Evolutionary conservation across 2,797 vertebrate genomes (phyloP).

Genomic region (Cygnus olor): DNA sequence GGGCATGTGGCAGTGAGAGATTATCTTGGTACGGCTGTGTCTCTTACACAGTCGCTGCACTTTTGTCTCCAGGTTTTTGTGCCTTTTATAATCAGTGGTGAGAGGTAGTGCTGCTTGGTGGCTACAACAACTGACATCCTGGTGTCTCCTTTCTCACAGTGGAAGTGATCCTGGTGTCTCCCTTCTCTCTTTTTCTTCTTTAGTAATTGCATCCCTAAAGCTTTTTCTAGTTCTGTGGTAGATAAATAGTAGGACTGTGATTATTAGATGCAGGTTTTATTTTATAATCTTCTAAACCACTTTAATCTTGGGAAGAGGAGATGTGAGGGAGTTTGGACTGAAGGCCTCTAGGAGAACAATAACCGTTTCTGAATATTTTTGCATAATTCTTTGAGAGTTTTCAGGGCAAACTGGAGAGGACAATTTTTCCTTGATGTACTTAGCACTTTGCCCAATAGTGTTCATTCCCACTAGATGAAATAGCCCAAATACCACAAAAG

Average conservation of each 20-base stretch:
- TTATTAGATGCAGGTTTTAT: neutral
- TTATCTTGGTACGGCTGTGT: neutral
- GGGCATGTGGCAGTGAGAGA: neutral
- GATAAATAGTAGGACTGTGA: neutral
- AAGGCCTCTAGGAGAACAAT: neutral
- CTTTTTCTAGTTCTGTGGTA: neutral
- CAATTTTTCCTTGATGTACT: neutral
- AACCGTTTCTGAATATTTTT: neutral
- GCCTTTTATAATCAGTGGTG: neutral
- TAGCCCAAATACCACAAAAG: neutral
- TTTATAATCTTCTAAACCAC: neutral
- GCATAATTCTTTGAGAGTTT: neutral
- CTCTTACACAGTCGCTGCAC: neutral
- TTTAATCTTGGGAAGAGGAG: neutral
- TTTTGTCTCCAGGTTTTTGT: neutral
- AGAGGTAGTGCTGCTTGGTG: neutral
- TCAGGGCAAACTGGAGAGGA: neutral
- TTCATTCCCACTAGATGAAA: conserved; percentile 33
- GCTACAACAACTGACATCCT: neutral
- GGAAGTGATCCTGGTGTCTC: neutral
- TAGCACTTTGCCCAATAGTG: neutral
- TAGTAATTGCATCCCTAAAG: neutral
- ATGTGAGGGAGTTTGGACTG: neutral
- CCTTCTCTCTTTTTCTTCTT: neutral
- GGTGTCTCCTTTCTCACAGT: neutral